Percentiles rank a stretch among this genome's conserved stretches.
Evolutionary conservation across 2,888 invertebrate genomes (phyloP).

Genomic region (Eilema sororculum): DNA sequence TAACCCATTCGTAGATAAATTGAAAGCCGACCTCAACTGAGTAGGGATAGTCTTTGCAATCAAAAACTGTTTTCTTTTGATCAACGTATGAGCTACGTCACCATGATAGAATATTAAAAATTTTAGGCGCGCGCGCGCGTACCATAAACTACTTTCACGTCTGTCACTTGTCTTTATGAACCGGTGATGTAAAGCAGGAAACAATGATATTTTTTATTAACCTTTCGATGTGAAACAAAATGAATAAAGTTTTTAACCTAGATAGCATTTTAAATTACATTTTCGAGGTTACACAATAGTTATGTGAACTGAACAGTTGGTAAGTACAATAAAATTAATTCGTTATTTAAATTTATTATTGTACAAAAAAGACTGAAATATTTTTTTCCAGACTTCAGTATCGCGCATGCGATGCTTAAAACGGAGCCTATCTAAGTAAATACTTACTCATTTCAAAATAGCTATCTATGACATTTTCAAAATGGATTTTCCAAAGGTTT

Average conservation of each 20-base stretch:
- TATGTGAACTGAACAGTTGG: slow-evolving; percentile 9
- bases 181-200: slow-evolving; percentile 26
- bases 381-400: not conserved
- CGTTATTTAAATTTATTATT: slow-evolving; percentile 2
- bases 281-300: slow-evolving; percentile 3
- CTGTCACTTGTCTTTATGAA: slow-evolving; percentile 19
- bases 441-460: not conserved
- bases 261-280: slow-evolving; percentile 13
- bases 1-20: no score
- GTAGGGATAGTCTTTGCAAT: not conserved
- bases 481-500: not conserved
- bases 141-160: slow-evolving; percentile 42
- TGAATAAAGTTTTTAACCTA: slow-evolving; percentile 22
- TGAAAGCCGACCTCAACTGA: no score
- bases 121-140: slow-evolving; percentile 16
- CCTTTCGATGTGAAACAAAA: not conserved
- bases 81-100: not conserved
- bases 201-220: slow-evolving; percentile 25
- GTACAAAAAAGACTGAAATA: not conserved
- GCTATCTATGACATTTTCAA: not conserved
- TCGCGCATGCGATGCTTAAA: not conserved
- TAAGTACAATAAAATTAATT: not conserved
- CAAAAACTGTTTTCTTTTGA: not conserved
- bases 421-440: not conserved
- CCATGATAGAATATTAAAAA: slow-evolving; percentile 28